These are phyloP conservation scores for Gallinago solitaria DNA, from an alignment of 2,797 vertebrate genomes.

Conservation along the genomic window DNA sequence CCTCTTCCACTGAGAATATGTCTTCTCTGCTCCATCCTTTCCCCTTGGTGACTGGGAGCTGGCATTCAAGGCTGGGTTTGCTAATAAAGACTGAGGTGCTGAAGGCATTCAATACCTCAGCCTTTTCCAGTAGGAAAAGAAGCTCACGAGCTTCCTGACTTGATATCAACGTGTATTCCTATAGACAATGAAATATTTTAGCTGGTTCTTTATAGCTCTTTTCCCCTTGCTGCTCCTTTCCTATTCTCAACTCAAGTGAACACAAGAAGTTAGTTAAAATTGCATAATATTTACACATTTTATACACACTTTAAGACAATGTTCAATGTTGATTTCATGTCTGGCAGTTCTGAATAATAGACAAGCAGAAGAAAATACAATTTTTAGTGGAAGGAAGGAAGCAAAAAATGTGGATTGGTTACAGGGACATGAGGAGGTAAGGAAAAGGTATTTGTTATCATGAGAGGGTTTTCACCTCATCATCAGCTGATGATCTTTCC, in stretches of 20 bases:
- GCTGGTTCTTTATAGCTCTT: not conserved
- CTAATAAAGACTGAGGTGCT: not conserved
- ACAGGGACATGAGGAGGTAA: not conserved
- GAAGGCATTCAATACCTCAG: not conserved
- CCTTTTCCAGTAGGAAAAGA: not conserved
- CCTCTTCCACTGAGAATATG: fast-evolving
- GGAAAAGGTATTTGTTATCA: not conserved
- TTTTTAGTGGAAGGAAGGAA: not conserved
- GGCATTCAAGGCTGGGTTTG: not conserved
- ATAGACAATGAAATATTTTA: not conserved
- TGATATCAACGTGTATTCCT: not conserved
- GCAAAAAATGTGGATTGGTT: not conserved
- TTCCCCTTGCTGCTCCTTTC: not conserved
- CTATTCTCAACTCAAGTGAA: not conserved
- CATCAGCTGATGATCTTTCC: not conserved
- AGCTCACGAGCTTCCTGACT: not conserved
- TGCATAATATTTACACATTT: not conserved
- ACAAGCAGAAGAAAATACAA: not conserved
- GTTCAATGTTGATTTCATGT: not conserved
- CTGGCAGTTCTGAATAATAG: not conserved
- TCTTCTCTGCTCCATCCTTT: not conserved
- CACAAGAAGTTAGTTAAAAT: not conserved
- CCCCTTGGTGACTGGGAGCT: not conserved
- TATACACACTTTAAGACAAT: not conserved
- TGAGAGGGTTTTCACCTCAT: not conserved